Conservation (phyloP, 2,113 vertebrate species). For the Sterna hirundo region DNA sequence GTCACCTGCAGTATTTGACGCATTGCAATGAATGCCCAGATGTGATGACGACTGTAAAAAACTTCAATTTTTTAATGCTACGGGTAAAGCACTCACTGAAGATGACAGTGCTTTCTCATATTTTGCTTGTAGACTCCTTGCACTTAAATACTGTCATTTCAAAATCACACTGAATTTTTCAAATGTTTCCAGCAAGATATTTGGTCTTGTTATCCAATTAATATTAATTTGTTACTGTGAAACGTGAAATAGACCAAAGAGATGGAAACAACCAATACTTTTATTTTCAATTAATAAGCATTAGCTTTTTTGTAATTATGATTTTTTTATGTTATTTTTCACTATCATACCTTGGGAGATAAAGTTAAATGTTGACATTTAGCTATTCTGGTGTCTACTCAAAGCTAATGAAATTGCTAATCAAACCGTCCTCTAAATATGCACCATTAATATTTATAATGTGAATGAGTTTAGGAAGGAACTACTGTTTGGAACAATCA, state of each 20-base stretch:
- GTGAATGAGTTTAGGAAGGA: not conserved
- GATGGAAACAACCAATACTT: not conserved
- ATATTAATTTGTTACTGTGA: not conserved
- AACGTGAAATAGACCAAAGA: not conserved
- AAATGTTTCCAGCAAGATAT: not conserved
- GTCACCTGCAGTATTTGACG: not conserved
- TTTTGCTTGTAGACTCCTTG: not conserved
- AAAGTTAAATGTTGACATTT: slow-evolving; percentile 36
- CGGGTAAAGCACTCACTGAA: not conserved
- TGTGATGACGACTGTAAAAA: not conserved
- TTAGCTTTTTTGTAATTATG: not conserved
- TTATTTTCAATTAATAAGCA: not conserved
- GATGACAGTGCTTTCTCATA: not conserved
- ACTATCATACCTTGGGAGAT: not conserved
- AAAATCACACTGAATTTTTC: not conserved
- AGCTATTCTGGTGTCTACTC: not conserved
- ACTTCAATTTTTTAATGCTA: not conserved
- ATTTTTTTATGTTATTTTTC: not conserved
- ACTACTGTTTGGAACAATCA: not conserved
- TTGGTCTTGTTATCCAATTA: not conserved
- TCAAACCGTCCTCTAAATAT: slow-evolving; percentile 22
- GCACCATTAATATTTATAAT: slow-evolving; percentile 32
- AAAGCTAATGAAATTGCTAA: slow-evolving; percentile 16
- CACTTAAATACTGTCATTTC: not conserved
- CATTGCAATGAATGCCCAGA: not conserved